These are phyloP conservation scores for Takifugu flavidus DNA, from an alignment of 2,113 vertebrate species.

Conservation along the genomic window DNA sequence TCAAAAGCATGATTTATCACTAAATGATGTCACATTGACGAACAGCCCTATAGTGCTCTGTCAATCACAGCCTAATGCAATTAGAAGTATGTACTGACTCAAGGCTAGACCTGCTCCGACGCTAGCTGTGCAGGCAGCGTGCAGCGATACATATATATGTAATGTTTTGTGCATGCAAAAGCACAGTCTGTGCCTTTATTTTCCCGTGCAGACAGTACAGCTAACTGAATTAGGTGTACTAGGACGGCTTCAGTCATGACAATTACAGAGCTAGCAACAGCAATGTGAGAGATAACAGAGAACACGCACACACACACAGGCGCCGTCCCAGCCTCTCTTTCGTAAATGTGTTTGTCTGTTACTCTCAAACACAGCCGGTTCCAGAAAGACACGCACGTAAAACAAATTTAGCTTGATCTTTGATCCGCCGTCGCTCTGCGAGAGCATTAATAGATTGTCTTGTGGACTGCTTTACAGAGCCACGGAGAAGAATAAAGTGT, in stretches of 20 bases:
- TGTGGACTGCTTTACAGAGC: slow-evolving; percentile 56
- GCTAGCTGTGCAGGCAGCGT: background rate
- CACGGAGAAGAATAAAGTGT: slow-evolving; percentile 45
- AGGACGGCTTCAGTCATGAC: slow-evolving; percentile 2
- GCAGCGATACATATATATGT: slow-evolving; percentile 5
- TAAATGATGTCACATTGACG: slow-evolving; percentile 54
- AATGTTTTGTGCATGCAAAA: background rate
- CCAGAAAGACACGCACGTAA: slow-evolving; percentile 22
- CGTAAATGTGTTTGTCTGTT: background rate
- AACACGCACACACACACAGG: slow-evolving; percentile 1
- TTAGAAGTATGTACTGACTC: slow-evolving; percentile 41
- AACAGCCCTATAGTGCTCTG: slow-evolving; percentile 44
- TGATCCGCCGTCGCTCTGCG: slow-evolving; percentile 17
- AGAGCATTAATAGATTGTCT: slow-evolving; percentile 51
- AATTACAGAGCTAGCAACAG: slow-evolving; percentile 12
- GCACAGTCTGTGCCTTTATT: background rate
- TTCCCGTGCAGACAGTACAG: background rate
- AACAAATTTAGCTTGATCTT: slow-evolving; percentile 18
- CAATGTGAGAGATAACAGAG: background rate
- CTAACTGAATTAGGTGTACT: background rate
- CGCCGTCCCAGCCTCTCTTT: background rate
- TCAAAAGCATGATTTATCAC: slow-evolving; percentile 53
- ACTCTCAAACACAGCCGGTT: slow-evolving; percentile 2
- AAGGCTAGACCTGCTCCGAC: slow-evolving; percentile 12
- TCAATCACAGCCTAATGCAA: slow-evolving; percentile 59